Conservation (phyloP, 2,113 vertebrate species). For the Nyctereutes procyonoides region DNA sequence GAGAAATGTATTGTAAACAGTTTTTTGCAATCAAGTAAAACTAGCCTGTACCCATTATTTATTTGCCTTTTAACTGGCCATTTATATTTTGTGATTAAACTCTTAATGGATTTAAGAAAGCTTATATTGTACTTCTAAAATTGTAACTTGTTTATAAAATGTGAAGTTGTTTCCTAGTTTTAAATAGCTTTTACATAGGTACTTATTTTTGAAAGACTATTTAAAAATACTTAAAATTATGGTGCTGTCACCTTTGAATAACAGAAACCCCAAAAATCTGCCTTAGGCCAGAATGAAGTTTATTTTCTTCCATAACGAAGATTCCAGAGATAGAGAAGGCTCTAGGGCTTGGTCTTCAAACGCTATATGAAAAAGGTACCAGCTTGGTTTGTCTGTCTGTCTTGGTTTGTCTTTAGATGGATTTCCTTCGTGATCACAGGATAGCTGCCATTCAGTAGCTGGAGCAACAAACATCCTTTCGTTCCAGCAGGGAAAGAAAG, state of each 20-base stretch:
- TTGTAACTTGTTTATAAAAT: slow-evolving; percentile 52
- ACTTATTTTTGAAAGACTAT: slow-evolving; percentile 36
- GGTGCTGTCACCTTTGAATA: background rate
- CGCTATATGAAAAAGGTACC: background rate
- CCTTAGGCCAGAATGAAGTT: background rate
- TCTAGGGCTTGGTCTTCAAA: background rate
- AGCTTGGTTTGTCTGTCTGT: background rate
- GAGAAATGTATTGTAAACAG: slow-evolving; percentile 86
- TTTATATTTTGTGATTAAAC: slow-evolving; percentile 73
- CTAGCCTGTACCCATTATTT: slow-evolving; percentile 73
- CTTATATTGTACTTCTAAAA: slow-evolving; percentile 62
- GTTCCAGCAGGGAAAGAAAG: background rate
- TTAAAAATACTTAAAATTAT: slow-evolving; percentile 45
- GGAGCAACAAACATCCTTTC: background rate
- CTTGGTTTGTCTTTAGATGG: background rate
- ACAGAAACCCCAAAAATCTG: background rate
- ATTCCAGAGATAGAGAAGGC: background rate
- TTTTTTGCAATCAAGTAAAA: slow-evolving; percentile 83
- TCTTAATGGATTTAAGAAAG: slow-evolving; percentile 69
- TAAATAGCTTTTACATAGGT: slow-evolving; percentile 49
- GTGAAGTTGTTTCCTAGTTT: slow-evolving; percentile 53
- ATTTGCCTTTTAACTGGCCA: slow-evolving; percentile 76
- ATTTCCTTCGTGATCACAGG: background rate
- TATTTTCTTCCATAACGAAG: background rate
- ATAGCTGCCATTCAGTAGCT: background rate